Evolutionary conservation across 2,888 invertebrate genomes (phyloP).

Genomic region (Cheilosia vulpina): DNA sequence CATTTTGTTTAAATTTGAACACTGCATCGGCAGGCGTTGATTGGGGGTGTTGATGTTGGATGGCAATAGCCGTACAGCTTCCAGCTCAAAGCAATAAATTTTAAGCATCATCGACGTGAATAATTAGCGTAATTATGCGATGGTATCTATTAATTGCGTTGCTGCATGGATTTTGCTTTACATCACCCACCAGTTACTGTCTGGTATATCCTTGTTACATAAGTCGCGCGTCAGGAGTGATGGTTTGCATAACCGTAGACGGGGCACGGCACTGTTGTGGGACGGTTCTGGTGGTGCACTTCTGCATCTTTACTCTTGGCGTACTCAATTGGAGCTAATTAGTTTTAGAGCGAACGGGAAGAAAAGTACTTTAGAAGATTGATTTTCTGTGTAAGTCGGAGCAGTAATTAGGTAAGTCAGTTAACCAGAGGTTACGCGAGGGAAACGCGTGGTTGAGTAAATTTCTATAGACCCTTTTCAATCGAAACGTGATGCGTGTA

Average conservation of each 20-base stretch:
- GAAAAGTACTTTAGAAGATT: conserved; percentile 20
- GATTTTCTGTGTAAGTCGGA: conserved; percentile 19
- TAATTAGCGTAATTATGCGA: conserved; percentile 75
- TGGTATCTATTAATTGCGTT: conserved; percentile 73
- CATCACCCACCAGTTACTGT: conserved; percentile 13
- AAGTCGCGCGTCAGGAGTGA: conserved; percentile 26
- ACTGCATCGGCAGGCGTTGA: conserved; percentile 15
- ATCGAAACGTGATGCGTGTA: not conserved
- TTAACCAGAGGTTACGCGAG: not conserved
- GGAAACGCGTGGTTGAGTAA: not conserved
- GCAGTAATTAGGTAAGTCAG: not conserved
- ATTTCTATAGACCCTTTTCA: not conserved
- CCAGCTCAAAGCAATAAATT: conserved; percentile 71
- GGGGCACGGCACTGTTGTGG: not conserved
- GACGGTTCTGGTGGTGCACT: conserved; percentile 7
- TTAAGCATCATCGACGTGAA: conserved; percentile 75
- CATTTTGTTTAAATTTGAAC: conserved; percentile 58
- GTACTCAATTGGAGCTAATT: conserved; percentile 57
- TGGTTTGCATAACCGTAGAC: conserved; percentile 38
- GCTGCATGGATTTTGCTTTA: conserved; percentile 67
- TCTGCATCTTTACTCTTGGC: conserved; percentile 11
- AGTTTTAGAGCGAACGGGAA: conserved; percentile 16
- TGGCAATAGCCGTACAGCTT: conserved; percentile 43
- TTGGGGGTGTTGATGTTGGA: conserved; percentile 10
- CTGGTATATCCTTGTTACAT: conserved; percentile 58